Evolutionary conservation across 2,113 vertebrate genomes (phyloP), one percentile per base, ranked within the genome.

Genomic region (Vanacampus margaritifer): DNA sequence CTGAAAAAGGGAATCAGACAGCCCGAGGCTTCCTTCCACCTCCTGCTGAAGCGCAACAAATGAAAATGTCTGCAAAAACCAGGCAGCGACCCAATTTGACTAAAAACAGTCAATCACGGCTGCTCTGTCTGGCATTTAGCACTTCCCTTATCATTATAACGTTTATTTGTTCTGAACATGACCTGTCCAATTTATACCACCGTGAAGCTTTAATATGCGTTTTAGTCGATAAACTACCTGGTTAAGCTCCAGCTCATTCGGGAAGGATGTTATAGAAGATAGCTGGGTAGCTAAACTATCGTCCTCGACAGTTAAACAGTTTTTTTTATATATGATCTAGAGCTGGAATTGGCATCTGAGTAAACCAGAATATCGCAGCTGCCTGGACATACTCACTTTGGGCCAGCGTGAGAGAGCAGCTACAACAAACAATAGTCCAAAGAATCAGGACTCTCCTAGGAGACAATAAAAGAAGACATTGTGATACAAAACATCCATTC

Each of bases 391-490:
- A 50, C 87, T 94, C 94, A 98, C 96, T 95, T 97, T 96, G 90
- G 88, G 93, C 86, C 76, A 93, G 88, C 84, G 91, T 93, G 86
- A 97, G 88, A 86, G 89, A 94, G 91, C 92, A 96, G 86, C 89
- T 88, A 87, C 91, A 93, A 64, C 86, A 94, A 66, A 98, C 84
- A 63, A 97, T 64, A 67, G 91, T 91, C 93, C 94, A 95, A 91
- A 95, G 80, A 91, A 95, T 92, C 89, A 93, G 91, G 88, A 92
- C 91, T 89, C 91, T 94, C 93, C 95, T 98, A 76, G 76, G 14
- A 23, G 76, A 76, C 75, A 80, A 76, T 78, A 26, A 78, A 79
- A 66, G 73, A 51, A 74, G 21, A 43, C 7, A 45, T 57, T 28
- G 36, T 24, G 39, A 14, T 3, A 19, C 26, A 61, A 61, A 61